Evolutionary conservation across 1,140 invertebrate species (phyloP).

Genomic region (Drosophila lacertosa): DNA sequence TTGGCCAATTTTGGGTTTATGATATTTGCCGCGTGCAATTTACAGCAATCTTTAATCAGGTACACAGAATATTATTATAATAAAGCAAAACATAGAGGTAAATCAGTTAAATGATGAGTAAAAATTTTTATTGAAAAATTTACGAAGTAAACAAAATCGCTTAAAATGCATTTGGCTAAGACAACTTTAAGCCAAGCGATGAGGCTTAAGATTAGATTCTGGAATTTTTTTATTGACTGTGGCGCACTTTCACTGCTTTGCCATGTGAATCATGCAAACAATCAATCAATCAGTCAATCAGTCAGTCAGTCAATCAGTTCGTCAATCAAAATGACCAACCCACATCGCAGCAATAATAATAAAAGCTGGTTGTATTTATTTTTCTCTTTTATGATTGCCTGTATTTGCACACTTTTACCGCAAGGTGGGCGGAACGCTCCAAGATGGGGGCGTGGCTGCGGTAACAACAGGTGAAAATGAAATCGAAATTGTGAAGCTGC

Average conservation of each 20-base stretch:
- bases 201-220: too few species aligned
- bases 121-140: too few species aligned
- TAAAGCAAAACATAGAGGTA: background rate
- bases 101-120: too few species aligned
- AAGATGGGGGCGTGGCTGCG: background rate
- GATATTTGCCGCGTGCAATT: background rate
- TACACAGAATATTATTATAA: background rate
- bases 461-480: slow-evolving; percentile 73
- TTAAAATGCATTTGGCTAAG: too few species aligned
- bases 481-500: slow-evolving; percentile 73
- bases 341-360: slow-evolving; percentile 54
- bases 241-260: slow-evolving; percentile 38
- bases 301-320: slow-evolving; percentile 35
- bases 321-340: slow-evolving; percentile 25
- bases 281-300: slow-evolving; percentile 19
- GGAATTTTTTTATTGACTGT: too few species aligned
- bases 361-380: slow-evolving; percentile 17
- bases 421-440: background rate
- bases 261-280: slow-evolving; percentile 26
- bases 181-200: too few species aligned
- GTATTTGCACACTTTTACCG: slow-evolving; percentile 70
- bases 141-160: too few species aligned
- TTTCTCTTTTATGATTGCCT: slow-evolving; percentile 54
- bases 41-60: background rate
- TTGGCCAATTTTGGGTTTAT: slow-evolving; percentile 7